A percentile compares a stretch with the other conserved stretches of the same genome.
Conservation (phyloP, 2,797 vertebrate genomes). For the Neosilurus hyrtlii region DNA sequence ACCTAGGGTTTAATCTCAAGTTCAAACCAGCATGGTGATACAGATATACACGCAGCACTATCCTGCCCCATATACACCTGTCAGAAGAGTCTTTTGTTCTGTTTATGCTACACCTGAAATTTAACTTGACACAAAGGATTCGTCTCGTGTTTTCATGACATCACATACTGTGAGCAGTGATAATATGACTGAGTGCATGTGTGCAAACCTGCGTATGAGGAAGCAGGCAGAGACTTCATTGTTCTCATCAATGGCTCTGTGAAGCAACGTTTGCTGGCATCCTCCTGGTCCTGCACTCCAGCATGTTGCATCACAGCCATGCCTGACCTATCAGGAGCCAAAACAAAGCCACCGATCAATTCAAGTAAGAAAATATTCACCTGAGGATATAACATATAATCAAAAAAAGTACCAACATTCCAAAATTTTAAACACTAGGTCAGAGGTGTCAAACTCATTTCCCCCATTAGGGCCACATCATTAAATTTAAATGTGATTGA, state of each 20-base stretch:
- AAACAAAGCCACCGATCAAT: background rate
- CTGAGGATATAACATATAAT: background rate
- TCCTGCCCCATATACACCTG: background rate
- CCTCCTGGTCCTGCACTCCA: conserved; percentile 90
- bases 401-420: background rate
- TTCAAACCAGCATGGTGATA: background rate
- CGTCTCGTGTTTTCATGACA: too few species aligned
- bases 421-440: too few species aligned
- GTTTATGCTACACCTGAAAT: background rate
- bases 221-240: conserved; percentile 90
- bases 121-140: background rate
- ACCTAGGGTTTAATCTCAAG: background rate
- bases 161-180: background rate
- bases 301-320: conserved; percentile 92
- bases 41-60: background rate
- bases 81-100: background rate
- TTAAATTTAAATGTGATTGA: too few species aligned
- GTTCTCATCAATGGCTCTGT: conserved; percentile 94
- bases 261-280: conserved; percentile 91
- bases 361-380: background rate
- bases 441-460: too few species aligned
- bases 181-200: background rate
- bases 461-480: too few species aligned
- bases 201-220: conserved; percentile 91
- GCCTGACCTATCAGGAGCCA: conserved; percentile 81